Base-by-base conservation (phyloP, 2,797 vertebrate species). In the Schizopygopsis pylzovi region DNA sequence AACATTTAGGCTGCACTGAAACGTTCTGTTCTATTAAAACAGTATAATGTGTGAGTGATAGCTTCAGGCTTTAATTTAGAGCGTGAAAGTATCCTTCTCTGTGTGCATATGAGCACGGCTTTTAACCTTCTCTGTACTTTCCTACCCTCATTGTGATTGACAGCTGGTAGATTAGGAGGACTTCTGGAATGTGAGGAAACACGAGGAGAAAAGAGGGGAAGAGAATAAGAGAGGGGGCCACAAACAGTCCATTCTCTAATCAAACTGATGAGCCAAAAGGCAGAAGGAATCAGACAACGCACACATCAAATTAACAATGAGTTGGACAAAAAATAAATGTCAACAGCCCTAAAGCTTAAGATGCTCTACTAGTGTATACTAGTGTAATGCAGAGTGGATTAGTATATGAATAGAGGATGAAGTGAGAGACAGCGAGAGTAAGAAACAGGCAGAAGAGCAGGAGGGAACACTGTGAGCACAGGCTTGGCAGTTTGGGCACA, bases 401-500 rank as follows among this genome's bases (percentile, higher is more conserved):
- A 3, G 37, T 43, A 73, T 47, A 63, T 25, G n/a, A 77, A 77
- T 3, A 45, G 43, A 45, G 72, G 25, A 82, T 13, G 67, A 37
- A 37, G 72, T 9, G 8, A 76, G 37, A 77, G 45, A 61, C 63
- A 67, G 41, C 10, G 47, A 41, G 41, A 72, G 37, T 43, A 67
- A 37, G 41, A 73, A 20, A 28, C 43, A 81, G 18, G 80, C 47
- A 85, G 45, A 72, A n/a, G 43, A 65, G 68, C 52, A 61, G 67
- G 82, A 37, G 28, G 79, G 82, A 67, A 79, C 6, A 73, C 13
- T 73, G 72, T 41, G 71, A 85, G 75, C 72, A 33, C 52, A 81
- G 33, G 54, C 80, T 52, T 77, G 71, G 72, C 71, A 71, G 83
- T 81, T 56, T 59, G 71, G 47, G 72, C 80, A 68, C 80, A 77